Evolutionary conservation across 1,140 invertebrate species (phyloP), one percentile per base, ranked within the genome.

Genomic region (Macrotrachela quadricornifera): DNA sequence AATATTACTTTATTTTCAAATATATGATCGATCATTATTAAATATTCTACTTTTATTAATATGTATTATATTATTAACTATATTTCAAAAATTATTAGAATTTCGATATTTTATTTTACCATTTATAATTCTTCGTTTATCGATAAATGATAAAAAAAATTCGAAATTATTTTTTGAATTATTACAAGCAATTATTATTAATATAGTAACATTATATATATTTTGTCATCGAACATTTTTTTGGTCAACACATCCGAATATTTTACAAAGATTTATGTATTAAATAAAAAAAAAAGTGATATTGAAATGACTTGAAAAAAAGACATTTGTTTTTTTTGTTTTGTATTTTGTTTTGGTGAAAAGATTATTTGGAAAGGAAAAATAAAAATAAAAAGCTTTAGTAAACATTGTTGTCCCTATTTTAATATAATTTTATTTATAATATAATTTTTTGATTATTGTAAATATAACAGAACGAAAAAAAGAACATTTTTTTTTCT

Each of bases 81-180:
- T 82, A 15, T 81, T 87, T 10, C 86, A 94, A 61, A 77, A 78
- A 59, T 70, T 97, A 38, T 64, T 96, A 1, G 92, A 97, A 68
- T 76, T 90, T 46, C 75, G 91, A 18, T 97, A 97, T 66, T 97
- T 91, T 66, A 79, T 96, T 37, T 71, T 92, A 37, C 87, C 90
- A 0, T 97, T 82, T 63, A 68, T 92, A 15, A 66, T 96, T 21
- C 77, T 83, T 50, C 75, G 88, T 43, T 61, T 92, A 6, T 75
- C 81, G 58, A 74, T 82, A 46, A 64, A 70, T 17, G 65, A 71
- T 39, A 72, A 72, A 13, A 67, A 67, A 18, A 69, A 58, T 40
- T 70, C 63, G 60, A 73, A 77, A 49, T 63, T 84, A 36, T 21
- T 76, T 37, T 50, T 76, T 2, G 88, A 95, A 69, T 74, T 81